A percentile compares a stretch with the other conserved stretches of the same genome.
Evolutionary conservation across 2,113 vertebrate species (phyloP).

Genomic region (Calidris pugnax): DNA sequence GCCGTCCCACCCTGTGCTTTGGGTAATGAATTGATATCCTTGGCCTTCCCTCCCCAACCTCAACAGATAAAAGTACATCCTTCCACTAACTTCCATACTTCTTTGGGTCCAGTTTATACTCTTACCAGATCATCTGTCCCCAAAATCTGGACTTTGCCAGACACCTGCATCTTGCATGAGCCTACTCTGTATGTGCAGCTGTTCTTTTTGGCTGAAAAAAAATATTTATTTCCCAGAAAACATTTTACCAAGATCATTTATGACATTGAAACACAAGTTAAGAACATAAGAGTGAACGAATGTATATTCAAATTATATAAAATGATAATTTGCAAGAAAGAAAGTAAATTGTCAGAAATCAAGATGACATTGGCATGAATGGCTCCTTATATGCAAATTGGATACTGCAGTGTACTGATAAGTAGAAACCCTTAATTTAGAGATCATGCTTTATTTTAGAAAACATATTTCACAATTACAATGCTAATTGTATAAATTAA

Average conservation of each 20-base stretch:
- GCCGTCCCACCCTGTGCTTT: not conserved
- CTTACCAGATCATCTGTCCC: not conserved
- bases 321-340: not conserved
- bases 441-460: not conserved
- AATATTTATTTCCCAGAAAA: not conserved
- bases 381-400: not conserved
- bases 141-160: not conserved
- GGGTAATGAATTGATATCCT: too few relatives aligned
- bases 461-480: not conserved
- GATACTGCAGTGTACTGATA: not conserved
- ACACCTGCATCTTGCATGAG: not conserved
- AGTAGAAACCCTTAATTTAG: not conserved
- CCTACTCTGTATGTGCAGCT: not conserved
- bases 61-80: not conserved
- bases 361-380: not conserved
- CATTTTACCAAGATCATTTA: not conserved
- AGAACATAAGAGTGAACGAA: not conserved
- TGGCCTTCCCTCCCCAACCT: not conserved
- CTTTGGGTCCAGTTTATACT: not conserved
- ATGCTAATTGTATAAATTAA: slow-evolving; percentile 2
- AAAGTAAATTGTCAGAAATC: not conserved
- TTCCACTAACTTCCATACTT: not conserved
- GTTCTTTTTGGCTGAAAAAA: not conserved
- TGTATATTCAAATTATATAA: not conserved
- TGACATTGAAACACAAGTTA: not conserved